Base-by-base conservation (phyloP, 2,888 invertebrate species). In the Troglohyphantes excavatus region DNA sequence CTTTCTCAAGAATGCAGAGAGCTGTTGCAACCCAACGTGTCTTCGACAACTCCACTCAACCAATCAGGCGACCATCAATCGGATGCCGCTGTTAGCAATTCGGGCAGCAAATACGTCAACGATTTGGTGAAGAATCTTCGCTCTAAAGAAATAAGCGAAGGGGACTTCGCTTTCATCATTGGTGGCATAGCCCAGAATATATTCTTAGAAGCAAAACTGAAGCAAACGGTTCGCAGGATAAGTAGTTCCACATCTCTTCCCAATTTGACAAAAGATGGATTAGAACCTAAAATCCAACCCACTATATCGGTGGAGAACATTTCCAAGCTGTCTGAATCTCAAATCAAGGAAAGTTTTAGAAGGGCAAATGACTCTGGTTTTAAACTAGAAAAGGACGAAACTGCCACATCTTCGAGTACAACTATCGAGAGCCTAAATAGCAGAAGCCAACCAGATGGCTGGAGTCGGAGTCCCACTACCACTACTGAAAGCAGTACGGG, bases 1-100 rank as follows among this genome's bases (percentile, higher is more conserved):
- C 68, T 89, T 9, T 89, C 88, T 0, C 82, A 82, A n/a, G 88
- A 89, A 70, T 89, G 88, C 43, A 75, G 29, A 83, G 88, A 89
- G 29, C 26, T 82, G 13, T 39, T 89, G 2, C 81, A 76, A 6
- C 82, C 88, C 23, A 39, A 61, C 21, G 67, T 46, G 0, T 70
- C 70, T 2, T 23, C 29, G 0, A 9, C 67, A 1, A 6, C 23
- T 19, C 43, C 81, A 0, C n/a, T 7, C 9, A 17, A 19, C 5
- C 26, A 39, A 19, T 21, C 6, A 7, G 17, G 13, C 5, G 6
- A 21, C 46, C 9, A n/a, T n/a, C 67, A 29, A 46, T 39, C 29
- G 13, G 9, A 39, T 13, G 13, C 61, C 1, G 11, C 9, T 2
- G 17, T 53, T 2, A 46, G 63, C 26, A 23, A 21, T 6, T 27